Conservation (phyloP, 2,888 invertebrate genomes). For the Amitus sp. region DNA sequence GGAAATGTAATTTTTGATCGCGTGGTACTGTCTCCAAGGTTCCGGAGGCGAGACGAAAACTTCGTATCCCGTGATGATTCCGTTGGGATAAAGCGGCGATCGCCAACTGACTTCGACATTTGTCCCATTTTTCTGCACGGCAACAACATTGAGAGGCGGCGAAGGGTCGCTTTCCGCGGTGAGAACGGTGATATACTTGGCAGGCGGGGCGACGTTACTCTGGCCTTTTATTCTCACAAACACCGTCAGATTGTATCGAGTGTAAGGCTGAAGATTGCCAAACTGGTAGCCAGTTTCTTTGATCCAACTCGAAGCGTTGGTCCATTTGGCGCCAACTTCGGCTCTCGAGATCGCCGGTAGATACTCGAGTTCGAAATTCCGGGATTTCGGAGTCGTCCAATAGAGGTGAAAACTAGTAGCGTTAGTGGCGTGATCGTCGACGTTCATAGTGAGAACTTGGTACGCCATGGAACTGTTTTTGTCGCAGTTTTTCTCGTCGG, state of each 20-base stretch:
- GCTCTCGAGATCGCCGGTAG: constrained; percentile 75
- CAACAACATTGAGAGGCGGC: constrained; percentile 75
- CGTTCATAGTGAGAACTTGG: constrained; percentile 72
- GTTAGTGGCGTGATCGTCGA: constrained; percentile 73
- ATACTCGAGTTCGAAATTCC: constrained; percentile 69
- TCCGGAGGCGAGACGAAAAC: constrained; percentile 75
- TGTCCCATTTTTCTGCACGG: constrained; percentile 73
- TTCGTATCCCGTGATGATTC: constrained; percentile 72
- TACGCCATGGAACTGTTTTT: constrained; percentile 66
- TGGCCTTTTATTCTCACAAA: constrained; percentile 73
- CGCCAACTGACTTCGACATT: constrained; percentile 78
- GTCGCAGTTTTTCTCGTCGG: constrained; percentile 77
- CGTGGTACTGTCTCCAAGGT: constrained; percentile 67
- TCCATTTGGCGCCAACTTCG: constrained; percentile 69
- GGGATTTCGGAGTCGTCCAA: constrained; percentile 71
- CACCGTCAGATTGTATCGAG: constrained; percentile 83
- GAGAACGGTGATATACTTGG: constrained; percentile 70
- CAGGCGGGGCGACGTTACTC: constrained; percentile 72
- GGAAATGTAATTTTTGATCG: constrained; percentile 66
- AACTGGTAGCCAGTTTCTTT: constrained; percentile 71
- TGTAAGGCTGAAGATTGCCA: constrained; percentile 73
- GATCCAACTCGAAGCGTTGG: constrained; percentile 72
- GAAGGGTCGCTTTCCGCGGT: constrained; percentile 79
- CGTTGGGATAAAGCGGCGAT: constrained; percentile 73
- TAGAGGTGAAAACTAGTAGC: constrained; percentile 73